Evolutionary conservation across 2,113 vertebrate genomes (phyloP).

Genomic region (Clarias magur): DNA sequence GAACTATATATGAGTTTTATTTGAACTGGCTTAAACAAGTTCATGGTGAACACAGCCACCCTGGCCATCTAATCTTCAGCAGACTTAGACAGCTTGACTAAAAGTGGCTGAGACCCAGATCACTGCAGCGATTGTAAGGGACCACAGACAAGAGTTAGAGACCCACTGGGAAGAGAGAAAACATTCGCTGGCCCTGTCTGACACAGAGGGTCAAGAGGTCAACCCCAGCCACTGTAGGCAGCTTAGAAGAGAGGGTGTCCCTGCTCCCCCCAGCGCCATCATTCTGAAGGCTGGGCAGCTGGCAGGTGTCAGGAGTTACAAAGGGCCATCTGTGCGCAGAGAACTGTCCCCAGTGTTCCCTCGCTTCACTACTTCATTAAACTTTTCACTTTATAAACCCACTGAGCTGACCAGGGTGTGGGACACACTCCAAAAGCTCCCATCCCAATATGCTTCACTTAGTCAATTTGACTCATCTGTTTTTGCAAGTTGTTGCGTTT

Average conservation of each 20-base stretch:
- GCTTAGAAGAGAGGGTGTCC: slow-evolving; percentile 80
- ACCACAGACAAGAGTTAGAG: slow-evolving; percentile 59
- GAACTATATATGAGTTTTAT: neutral
- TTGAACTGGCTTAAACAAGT: slow-evolving; percentile 44
- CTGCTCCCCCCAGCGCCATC: slow-evolving; percentile 69
- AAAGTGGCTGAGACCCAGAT: slow-evolving; percentile 54
- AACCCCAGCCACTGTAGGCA: slow-evolving; percentile 73
- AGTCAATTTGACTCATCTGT: slow-evolving; percentile 11
- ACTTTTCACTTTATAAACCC: slow-evolving; percentile 76
- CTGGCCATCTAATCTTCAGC: slow-evolving; percentile 40
- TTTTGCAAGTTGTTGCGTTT: neutral
- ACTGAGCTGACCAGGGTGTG: slow-evolving; percentile 53
- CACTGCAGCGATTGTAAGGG: slow-evolving; percentile 40
- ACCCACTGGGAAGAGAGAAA: slow-evolving; percentile 72
- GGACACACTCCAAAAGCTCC: slow-evolving; percentile 31
- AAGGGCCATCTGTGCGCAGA: slow-evolving; percentile 95
- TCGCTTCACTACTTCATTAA: slow-evolving; percentile 82
- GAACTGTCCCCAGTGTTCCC: slow-evolving; percentile 80
- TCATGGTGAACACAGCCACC: slow-evolving; percentile 45
- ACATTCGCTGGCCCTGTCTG: slow-evolving; percentile 78
- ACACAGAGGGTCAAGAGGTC: slow-evolving; percentile 80
- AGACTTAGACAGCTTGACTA: slow-evolving; percentile 42
- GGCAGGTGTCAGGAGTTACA: slow-evolving; percentile 98
- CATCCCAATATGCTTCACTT: slow-evolving; percentile 28
- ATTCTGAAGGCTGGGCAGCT: slow-evolving; percentile 92